Conservation (phyloP, 2,113 vertebrate species). For the Empidonax traillii region DNA sequence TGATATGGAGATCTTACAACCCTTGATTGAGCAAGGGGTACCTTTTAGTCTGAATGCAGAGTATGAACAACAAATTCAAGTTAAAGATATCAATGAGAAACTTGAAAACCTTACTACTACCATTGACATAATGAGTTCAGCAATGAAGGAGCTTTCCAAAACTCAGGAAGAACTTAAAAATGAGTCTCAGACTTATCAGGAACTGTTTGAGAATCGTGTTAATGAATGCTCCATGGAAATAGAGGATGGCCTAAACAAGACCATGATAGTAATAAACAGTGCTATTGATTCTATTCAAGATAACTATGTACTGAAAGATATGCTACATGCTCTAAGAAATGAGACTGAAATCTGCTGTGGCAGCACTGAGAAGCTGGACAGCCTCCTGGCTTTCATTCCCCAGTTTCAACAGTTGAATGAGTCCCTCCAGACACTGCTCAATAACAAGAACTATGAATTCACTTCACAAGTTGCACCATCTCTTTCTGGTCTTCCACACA, state of each 20-base stretch:
- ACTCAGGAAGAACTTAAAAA: constrained; percentile 67
- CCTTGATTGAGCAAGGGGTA: constrained; percentile 72
- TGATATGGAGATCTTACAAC: constrained; percentile 82
- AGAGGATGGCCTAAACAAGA: constrained; percentile 82
- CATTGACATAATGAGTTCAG: constrained; percentile 57
- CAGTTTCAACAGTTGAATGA: constrained; percentile 69
- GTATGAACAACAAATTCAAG: constrained; percentile 61
- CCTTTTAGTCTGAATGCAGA: constrained; percentile 52
- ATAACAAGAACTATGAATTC: constrained; percentile 9
- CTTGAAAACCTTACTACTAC: constrained; percentile 64
- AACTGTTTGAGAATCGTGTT: constrained; percentile 63
- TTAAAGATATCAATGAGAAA: constrained; percentile 27
- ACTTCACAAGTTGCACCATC: constrained; percentile 17
- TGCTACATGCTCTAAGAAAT: neutral
- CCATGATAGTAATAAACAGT: constrained; percentile 75
- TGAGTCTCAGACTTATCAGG: constrained; percentile 56
- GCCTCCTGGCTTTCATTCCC: constrained; percentile 61
- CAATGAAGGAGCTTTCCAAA: constrained; percentile 61
- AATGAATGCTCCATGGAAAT: constrained; percentile 68
- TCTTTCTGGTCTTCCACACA: neutral
- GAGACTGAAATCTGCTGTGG: constrained; percentile 42
- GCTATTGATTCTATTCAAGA: constrained; percentile 79
- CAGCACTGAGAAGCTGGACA: constrained; percentile 59
- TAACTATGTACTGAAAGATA: constrained; percentile 70
- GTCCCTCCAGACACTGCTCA: constrained; percentile 60